Conservation (phyloP, 2,797 vertebrate species). For the Gallinago nigripennis region DNA sequence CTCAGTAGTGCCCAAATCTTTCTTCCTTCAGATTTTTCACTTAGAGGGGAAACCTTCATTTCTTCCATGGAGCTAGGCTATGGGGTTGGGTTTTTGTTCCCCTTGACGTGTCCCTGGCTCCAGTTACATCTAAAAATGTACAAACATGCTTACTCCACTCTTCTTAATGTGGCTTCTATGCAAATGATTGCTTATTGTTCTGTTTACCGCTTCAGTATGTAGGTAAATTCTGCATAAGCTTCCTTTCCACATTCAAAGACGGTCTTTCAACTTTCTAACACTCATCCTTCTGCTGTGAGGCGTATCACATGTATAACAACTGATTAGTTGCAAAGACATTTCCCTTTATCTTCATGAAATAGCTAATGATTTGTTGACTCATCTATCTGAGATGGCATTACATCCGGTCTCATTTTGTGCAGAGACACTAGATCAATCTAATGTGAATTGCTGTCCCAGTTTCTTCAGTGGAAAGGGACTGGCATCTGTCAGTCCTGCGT, state of each 20-base stretch:
- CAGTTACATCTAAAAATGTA: neutral
- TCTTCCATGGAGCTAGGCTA: neutral
- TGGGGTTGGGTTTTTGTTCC: neutral
- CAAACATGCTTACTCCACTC: neutral
- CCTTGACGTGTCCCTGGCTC: neutral
- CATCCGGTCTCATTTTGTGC: neutral
- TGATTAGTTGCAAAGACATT: neutral
- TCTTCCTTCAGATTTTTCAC: neutral
- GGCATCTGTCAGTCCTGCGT: neutral
- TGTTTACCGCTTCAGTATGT: neutral
- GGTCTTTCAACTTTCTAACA: neutral
- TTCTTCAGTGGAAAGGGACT: neutral
- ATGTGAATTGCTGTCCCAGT: neutral
- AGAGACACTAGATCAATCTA: neutral
- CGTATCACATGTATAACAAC: neutral
- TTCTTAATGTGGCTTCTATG: neutral
- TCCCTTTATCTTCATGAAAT: neutral
- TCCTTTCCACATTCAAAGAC: neutral
- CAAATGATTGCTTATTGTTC: neutral
- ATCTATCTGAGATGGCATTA: neutral
- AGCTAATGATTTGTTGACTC: conserved; percentile 25
- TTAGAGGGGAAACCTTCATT: neutral
- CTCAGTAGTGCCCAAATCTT: neutral
- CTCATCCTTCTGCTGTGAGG: neutral
- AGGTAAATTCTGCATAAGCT: neutral